Conservation (phyloP, 2,797 vertebrate genomes). For the Pyrrhura leucotis region DNA sequence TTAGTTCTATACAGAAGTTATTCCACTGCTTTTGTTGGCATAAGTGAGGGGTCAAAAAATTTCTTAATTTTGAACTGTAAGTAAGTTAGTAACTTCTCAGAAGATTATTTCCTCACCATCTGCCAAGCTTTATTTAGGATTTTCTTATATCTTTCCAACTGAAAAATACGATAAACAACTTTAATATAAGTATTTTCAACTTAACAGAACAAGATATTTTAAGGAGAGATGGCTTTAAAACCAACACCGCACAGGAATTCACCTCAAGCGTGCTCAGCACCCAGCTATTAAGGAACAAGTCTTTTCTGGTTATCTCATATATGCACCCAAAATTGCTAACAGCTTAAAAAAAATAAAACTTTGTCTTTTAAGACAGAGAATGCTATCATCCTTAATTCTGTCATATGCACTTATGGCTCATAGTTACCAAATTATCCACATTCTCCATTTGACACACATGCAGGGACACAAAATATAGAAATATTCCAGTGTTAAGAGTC, state of each 20-base stretch:
- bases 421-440: neutral
- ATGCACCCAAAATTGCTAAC: neutral
- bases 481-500: neutral
- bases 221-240: neutral
- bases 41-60: neutral
- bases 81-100: neutral
- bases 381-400: neutral
- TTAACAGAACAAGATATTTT: neutral
- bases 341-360: neutral
- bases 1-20: neutral
- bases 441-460: neutral
- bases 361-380: neutral
- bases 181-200: neutral
- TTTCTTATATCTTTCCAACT: neutral
- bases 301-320: neutral
- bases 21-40: neutral
- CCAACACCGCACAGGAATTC: neutral
- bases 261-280: rapidly evolving
- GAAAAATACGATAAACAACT: neutral
- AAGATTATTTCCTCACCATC: neutral
- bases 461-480: neutral
- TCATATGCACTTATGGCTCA: neutral
- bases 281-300: neutral
- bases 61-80: neutral
- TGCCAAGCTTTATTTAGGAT: neutral